Evolutionary conservation across 2,113 vertebrate genomes (phyloP), one percentile per base, ranked within the genome.

Genomic region (Heloderma charlesbogerti): DNA sequence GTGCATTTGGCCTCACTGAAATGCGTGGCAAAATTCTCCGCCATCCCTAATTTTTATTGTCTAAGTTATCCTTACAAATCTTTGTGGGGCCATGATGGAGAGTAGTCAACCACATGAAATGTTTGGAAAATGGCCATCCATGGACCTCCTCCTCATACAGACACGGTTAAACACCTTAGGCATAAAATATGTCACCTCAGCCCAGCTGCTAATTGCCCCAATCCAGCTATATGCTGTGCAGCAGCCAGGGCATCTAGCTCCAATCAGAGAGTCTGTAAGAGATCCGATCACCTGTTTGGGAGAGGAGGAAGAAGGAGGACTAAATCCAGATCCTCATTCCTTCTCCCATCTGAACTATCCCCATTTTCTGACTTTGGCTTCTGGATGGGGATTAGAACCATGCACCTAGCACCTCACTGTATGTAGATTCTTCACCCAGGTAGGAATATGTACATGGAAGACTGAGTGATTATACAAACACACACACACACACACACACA

Each of bases 91-190:
- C 67, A 1, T 66, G 48, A 25, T 63, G 81, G 2, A 66, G 2
- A 86, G 34, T n/a, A 69, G 4, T n/a, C 2, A 45, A 57, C 34
- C 5, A 67, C 7, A 20, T 45, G 0, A 45, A 74, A 83, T 74
- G 40, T 43, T 69, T 9, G 80, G 60, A 84, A 84, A 0, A 80
- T 0, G 0, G 0, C 78, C 10, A 1, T 31, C 79, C 57, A 27
- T 82, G 29, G 37, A 74, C 8, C 57, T 57, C 29, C 48, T 43
- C 16, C 27, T 79, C 20, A 51, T 27, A 25, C 12, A 29, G 10
- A 37, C 15, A 37, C 10, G 22, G 15, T 75, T 40, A 40, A 40
- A 48, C 2, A 51, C 45, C 27, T n/a, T 31, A 51, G 48, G 40
- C 34, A 80, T 51, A 31, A 34, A 80, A 51, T 80, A 31, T 9